Evolutionary conservation across 2,888 invertebrate species (phyloP), one percentile per base, ranked within the genome.

Genomic region (Vanessa cardui): DNA sequence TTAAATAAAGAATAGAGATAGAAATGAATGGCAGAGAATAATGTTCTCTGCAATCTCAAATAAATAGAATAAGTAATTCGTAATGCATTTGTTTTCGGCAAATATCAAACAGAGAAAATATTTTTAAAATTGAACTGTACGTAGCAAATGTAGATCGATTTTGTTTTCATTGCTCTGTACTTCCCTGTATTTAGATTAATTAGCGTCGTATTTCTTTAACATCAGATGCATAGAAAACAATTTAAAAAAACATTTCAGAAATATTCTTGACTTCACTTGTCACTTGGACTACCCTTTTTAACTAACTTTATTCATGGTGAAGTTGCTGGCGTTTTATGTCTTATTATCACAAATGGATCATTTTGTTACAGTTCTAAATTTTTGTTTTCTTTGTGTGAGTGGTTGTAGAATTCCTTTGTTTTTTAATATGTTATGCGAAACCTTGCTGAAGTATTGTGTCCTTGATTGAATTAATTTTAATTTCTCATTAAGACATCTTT

Each of bases 181-280:
- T 62, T 58, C 44, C 12, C 26, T 21, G 12, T 21, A 52, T 71
- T 71, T 58, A 66, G 39, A 65, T 70, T 73, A 78, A 76, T 76
- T 72, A 73, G 74, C 63, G 64, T 67, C 64, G 54, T 76, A 66
- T 77, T 73, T 66, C 68, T 77, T 79, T 76, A 76, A 79, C 77
- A 78, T 33, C 16, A 75, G 64, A 69, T 63, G 68, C 71, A 65
- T 71, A 71, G 69, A 72, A 74, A 80, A 75, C 75, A 83, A 81
- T 85, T 76, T 72, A 82, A 79, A 73, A 78, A 77, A 77, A 74
- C 68, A 69, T 66, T 69, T 72, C 68, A 52, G 21, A 46, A 47
- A 21, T 31, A 52, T 61, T 62, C 16, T 20, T 54, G 56, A 62
- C 64, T 58, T 62, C 68, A 68, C 64, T 64, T 61, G 62, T 62